Conservation (phyloP, 2,797 vertebrate genomes). For the Halcyon badia region DNA sequence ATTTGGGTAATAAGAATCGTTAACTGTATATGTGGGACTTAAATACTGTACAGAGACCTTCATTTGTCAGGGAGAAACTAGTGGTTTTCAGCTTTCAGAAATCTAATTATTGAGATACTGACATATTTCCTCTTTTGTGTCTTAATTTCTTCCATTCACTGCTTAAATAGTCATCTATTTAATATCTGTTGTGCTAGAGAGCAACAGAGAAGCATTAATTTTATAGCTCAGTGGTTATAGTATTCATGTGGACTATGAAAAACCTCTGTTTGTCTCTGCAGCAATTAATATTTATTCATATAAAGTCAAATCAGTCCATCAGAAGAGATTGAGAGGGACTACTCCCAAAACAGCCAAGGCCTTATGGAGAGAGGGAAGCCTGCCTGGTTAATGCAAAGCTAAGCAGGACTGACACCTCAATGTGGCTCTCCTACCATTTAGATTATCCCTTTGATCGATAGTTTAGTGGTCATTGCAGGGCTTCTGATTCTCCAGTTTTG, state of each 20-base stretch:
- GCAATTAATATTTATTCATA: background rate
- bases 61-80: background rate
- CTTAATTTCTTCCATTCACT: background rate
- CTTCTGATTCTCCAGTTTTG: background rate
- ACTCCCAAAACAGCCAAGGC: background rate
- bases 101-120: background rate
- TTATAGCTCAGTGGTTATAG: background rate
- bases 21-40: background rate
- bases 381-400: accelerated
- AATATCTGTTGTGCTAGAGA: background rate
- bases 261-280: background rate
- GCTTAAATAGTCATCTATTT: background rate
- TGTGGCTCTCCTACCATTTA: accelerated
- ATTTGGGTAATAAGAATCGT: background rate
- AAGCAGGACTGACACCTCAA: background rate
- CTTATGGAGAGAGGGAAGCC: background rate
- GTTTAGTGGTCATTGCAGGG: background rate
- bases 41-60: background rate
- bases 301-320: background rate
- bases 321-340: background rate
- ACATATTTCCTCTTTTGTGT: background rate
- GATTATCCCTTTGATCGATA: background rate
- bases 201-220: background rate
- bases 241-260: background rate
- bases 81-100: background rate